Evolutionary conservation across 1,140 invertebrate genomes (phyloP).

Genomic region (Lepidurus arcticus): DNA sequence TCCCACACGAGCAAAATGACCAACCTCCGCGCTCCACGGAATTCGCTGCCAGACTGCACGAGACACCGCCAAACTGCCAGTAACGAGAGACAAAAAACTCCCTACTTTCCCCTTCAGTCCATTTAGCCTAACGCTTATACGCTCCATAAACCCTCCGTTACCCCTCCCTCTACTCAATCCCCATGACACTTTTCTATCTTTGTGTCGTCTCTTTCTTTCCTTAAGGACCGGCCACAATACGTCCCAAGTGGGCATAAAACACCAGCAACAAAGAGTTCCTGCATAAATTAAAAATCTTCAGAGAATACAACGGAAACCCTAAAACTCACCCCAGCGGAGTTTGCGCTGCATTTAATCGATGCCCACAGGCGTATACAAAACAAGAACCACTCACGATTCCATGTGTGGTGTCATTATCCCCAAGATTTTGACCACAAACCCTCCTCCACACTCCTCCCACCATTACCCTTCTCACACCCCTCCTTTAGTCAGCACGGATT

Average conservation of each 20-base stretch:
- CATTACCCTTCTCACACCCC: not conserved
- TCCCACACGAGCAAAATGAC: not conserved
- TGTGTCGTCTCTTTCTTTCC: not conserved
- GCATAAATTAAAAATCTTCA: constrained; percentile 7
- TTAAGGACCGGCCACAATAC: not conserved
- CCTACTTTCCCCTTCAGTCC: not conserved
- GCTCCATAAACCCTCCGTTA: not conserved
- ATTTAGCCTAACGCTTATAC: not conserved
- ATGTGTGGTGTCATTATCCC: not conserved
- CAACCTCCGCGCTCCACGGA: constrained; percentile 5
- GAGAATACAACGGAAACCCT: not conserved
- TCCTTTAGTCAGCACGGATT: not conserved
- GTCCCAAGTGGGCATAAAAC: not conserved
- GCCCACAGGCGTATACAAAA: not conserved
- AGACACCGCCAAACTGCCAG: constrained; percentile 16
- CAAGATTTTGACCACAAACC: not conserved
- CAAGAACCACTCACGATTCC: not conserved
- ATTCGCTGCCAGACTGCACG: constrained; percentile 23
- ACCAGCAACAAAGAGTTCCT: not conserved
- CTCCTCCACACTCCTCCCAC: not conserved
- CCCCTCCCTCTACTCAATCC: not conserved
- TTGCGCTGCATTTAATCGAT: not conserved
- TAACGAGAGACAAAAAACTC: not conserved
- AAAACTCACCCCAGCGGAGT: not conserved
- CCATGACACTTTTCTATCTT: constrained; percentile 12